Evolutionary conservation across 2,113 vertebrate genomes (phyloP).

Genomic region (Pitta sordida): DNA sequence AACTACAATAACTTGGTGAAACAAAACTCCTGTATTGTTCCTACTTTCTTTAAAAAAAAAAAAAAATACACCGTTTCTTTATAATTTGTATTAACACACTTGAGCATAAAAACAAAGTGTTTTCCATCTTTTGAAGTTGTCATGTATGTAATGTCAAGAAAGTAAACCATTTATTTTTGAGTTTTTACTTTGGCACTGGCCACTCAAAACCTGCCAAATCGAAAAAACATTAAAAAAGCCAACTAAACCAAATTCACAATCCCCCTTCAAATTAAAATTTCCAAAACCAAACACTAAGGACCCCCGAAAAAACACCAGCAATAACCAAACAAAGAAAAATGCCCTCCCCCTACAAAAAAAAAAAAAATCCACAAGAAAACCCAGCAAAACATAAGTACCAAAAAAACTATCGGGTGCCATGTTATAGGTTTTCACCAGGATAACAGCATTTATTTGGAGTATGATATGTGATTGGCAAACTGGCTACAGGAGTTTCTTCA

Average conservation of each 20-base stretch:
- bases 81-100: background rate
- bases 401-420: no score
- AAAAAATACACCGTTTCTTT: background rate
- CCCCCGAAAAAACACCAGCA: no score
- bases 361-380: background rate
- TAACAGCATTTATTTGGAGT: background rate
- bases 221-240: background rate
- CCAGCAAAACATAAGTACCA: no score
- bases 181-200: background rate
- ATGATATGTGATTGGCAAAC: background rate
- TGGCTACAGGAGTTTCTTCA: background rate
- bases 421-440: background rate
- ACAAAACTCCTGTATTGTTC: background rate
- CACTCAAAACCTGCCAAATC: background rate
- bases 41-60: background rate
- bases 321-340: no score
- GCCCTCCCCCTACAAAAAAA: background rate
- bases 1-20: background rate
- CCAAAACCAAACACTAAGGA: no score
- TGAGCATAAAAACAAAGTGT: background rate
- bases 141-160: background rate
- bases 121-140: background rate
- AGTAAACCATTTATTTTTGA: background rate
- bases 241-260: background rate
- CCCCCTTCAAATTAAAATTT: rapidly evolving